These are phyloP conservation scores for Pyrrhosoma nymphula DNA, from an alignment of 2,888 invertebrate genomes.

Conservation along the genomic window DNA sequence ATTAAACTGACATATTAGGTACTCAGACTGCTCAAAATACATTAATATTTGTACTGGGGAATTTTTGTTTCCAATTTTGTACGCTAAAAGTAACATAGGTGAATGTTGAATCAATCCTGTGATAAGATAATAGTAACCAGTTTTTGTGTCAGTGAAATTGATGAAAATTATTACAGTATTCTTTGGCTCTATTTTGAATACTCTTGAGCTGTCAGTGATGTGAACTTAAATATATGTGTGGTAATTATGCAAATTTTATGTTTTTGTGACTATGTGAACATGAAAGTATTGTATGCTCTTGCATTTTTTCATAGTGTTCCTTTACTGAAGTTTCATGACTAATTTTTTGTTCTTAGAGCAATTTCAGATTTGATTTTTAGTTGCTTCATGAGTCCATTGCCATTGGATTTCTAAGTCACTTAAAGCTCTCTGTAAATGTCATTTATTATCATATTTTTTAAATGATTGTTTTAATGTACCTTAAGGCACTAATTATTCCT, in stretches of 20 bases:
- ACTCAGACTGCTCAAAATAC: constrained; percentile 8
- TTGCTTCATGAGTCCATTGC: background rate
- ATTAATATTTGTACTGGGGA: background rate
- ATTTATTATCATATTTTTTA: background rate
- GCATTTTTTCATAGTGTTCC: background rate
- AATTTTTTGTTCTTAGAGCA: background rate
- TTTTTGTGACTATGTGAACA: background rate
- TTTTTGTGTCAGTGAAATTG: background rate
- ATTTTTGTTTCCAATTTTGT: background rate
- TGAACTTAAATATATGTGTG: background rate
- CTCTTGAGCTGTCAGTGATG: background rate
- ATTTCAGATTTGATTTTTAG: no score
- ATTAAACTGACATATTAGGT: background rate
- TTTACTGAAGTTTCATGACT: background rate
- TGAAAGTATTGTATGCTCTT: background rate
- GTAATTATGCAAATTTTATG: background rate
- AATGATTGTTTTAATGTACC: background rate
- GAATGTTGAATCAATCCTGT: background rate
- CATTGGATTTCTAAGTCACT: background rate
- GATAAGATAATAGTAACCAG: background rate
- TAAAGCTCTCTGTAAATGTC: background rate
- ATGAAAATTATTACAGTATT: background rate
- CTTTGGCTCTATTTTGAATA: background rate
- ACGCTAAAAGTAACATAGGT: background rate
- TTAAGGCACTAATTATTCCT: background rate